Base-by-base conservation (phyloP, 2,888 invertebrate species). In the Drosophila infuscata region DNA sequence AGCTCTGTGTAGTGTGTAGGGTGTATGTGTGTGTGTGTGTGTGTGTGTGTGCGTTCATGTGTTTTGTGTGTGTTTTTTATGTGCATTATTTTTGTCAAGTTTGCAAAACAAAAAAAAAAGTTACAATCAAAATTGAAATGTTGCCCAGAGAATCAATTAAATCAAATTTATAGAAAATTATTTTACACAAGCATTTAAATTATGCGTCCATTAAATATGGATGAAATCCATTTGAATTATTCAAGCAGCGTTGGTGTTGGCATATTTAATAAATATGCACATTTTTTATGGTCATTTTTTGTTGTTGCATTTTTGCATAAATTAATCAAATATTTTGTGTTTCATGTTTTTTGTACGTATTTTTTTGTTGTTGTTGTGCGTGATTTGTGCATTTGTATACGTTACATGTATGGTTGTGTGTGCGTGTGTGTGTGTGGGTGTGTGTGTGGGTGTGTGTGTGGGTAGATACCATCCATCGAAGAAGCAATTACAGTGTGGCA, bases 391-490 rank as follows among this genome's bases (percentile, higher is more conserved):
- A 53, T 62, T 41, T 67, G 43, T 63, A 36, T 56, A 33, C 20
- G 46, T 46, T 46, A 53, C 67, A 29, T 69, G 58, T 68, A 53
- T 29, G 43, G 46, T 61, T 36, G 53, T 58, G 59, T 65, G 58
- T 66, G 68, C 58, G 73, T 75, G 68, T 61, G 61, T 70, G 69
- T 60, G 59, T 72, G 74, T 66, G 69, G 68, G 60, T 66, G 48
- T 73, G 64, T 57, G n/a, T n/a, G n/a, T n/a, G n/a, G n/a, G n/a
- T 75, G 60, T 70, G 36, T 63, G 56, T 73, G 65, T 71, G 71
- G 74, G 71, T 85, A 81, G 85, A 82, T 88, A 92, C 90, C 92
- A 92, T 92, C 92, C 92, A 92, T 92, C 92, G 92, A 75, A 82
- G 89, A 92, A 92, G 92, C 92, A 89, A 90, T 85, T 87, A 89